Percentiles rank a stretch among this genome's conserved stretches.
phyloP scores from a whole-genome alignment of 2,888 invertebrate genomes.

The Eugnorisma glareosa region DNA sequence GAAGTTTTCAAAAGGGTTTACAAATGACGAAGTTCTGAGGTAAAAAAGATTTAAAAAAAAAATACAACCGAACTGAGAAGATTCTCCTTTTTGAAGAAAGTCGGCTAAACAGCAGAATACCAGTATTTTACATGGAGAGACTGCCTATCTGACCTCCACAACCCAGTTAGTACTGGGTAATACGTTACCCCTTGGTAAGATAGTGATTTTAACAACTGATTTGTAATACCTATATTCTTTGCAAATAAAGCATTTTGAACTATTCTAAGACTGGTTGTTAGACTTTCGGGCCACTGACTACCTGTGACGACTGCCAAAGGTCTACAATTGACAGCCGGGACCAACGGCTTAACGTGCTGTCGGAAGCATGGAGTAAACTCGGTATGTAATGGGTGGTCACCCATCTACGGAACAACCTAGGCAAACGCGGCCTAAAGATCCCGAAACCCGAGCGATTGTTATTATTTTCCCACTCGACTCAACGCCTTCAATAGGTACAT shows the following conservation, averaged over 20 bases:
- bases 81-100: too few relatives aligned
- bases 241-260: too few relatives aligned
- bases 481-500: neutral
- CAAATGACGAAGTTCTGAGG: too few relatives aligned
- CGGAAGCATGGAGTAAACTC: neutral
- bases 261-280: neutral
- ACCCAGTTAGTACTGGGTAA: neutral
- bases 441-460: neutral
- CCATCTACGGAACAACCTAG: neutral
- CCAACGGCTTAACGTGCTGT: neutral
- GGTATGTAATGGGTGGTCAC: neutral
- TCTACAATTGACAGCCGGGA: neutral
- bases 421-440: neutral
- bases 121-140: neutral
- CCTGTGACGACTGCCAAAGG: neutral
- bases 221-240: too few relatives aligned
- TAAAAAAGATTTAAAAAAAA: too few relatives aligned
- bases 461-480: neutral
- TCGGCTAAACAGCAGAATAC: too few relatives aligned
- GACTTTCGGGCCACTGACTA: neutral
- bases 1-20: too few relatives aligned
- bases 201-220: too few relatives aligned
- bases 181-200: too few relatives aligned
- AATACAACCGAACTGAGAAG: too few relatives aligned
- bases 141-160: neutral